Percentiles rank a stretch among this genome's conserved stretches.
These are phyloP conservation scores for Onychorhynchus coronatus DNA, from an alignment of 2,113 vertebrate genomes.

Conservation along the genomic window DNA sequence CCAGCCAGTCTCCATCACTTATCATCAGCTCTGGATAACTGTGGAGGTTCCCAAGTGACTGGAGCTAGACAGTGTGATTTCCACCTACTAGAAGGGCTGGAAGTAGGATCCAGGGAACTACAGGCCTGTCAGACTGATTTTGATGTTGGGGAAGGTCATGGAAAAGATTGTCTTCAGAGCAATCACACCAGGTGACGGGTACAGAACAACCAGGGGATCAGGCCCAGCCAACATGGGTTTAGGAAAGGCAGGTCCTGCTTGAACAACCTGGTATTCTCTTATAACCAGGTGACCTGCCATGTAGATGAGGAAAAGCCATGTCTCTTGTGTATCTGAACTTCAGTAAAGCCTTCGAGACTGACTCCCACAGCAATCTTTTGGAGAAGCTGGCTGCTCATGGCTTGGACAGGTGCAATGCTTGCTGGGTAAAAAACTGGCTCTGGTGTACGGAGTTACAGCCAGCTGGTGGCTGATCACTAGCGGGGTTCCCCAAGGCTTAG, in stretches of 20 bases:
- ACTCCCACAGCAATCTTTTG: not conserved
- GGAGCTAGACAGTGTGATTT: not conserved
- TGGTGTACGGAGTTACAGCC: not conserved
- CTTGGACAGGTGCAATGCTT: not conserved
- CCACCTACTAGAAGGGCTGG: not conserved
- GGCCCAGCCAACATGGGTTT: not conserved
- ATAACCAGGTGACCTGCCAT: not conserved
- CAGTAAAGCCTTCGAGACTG: not conserved
- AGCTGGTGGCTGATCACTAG: not conserved
- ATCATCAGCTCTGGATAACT: not conserved
- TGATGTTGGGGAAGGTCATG: not conserved
- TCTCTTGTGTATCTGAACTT: not conserved
- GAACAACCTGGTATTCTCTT: not conserved
- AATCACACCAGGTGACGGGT: not conserved
- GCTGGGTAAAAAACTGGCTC: too few relatives aligned
- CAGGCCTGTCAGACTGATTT: not conserved
- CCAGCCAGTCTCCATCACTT: not conserved
- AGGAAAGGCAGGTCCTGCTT: not conserved
- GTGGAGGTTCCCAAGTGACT: not conserved
- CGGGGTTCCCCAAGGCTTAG: fast-evolving
- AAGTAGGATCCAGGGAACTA: not conserved
- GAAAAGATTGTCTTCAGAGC: not conserved
- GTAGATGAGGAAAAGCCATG: not conserved
- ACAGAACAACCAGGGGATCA: not conserved
- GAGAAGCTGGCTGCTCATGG: not conserved